Base-by-base conservation (phyloP, 2,888 invertebrate genomes). In the Helleia helle region DNA sequence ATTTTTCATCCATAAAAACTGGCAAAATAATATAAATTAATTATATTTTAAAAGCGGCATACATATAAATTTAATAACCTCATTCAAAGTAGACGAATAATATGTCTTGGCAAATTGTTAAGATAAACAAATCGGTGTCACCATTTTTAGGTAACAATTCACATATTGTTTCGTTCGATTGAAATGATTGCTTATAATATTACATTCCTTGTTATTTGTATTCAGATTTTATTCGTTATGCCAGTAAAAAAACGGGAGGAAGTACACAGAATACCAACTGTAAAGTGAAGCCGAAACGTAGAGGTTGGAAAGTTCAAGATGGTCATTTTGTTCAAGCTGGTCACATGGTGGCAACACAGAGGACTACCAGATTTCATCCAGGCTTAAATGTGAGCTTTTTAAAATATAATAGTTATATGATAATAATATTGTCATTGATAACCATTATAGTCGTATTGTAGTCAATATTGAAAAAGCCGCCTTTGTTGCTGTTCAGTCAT, bases 231-330 rank as follows among this genome's bases (percentile, higher is more conserved):
- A 50, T 86, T 1, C 77, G 93, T 51, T 71, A 87, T 62, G 92
- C 92, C 0, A 90, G 92, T 58, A 94, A 93, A 62, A 94, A 94
- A 63, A 86, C 91, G 8, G 87, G 91, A 37, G 88, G 90, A 1
- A 92, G 91, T 74, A 91, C 92, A 6, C 87, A 87, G 49, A 93
- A 93, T 59, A 87, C 84, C 0, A 88, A 87, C 54, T 87, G 89
- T 9, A 89, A 90, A 60, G 77, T 87, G 0, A 88, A 86, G 55
- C 91, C 93, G 0, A 94, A 94, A 62, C 93, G 90, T 55, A 87
- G 93, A 61, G 93, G 93, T 0, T 91, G 91, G 89, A 90, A 89
- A 55, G 88, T 88, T n/a, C 90, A 91, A 54, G 92, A 93, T 58
- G 92, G 93, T 0, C 71, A 86, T 52, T 59, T 53, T 44, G 93